Conservation (phyloP, 2,113 vertebrate genomes). For the Hepsetus odoe region DNA sequence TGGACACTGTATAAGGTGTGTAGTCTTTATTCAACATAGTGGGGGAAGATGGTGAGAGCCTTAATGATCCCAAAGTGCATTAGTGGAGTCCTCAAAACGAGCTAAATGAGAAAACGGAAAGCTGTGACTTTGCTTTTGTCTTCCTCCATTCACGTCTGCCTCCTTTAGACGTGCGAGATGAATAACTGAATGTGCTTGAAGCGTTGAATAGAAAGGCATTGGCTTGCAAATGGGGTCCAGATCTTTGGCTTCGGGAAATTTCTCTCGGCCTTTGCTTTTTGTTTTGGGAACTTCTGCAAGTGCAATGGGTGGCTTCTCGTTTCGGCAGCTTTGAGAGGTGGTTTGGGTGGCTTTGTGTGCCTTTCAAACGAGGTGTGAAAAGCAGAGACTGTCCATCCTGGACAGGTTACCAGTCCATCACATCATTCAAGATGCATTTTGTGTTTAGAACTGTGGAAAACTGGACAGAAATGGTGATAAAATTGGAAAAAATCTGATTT, state of each 20-base stretch:
- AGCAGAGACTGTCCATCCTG: too few species aligned
- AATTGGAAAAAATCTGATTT: too few species aligned
- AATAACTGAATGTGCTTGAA: not conserved
- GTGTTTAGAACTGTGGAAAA: too few species aligned
- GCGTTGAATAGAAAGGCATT: slow-evolving; percentile 6
- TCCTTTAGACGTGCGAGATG: not conserved
- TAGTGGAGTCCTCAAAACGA: slow-evolving; percentile 29
- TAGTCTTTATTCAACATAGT: slow-evolving; percentile 1
- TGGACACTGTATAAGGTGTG: not conserved
- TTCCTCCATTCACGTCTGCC: not conserved
- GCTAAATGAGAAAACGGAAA: slow-evolving; percentile 11
- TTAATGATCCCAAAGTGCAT: slow-evolving; percentile 28
- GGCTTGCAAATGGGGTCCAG: slow-evolving; percentile 12
- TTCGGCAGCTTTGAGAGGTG: not conserved
- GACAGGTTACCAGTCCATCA: too few species aligned
- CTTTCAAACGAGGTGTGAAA: too few species aligned
- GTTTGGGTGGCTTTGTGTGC: too few species aligned
- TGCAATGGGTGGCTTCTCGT: not conserved
- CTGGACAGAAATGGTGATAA: too few species aligned
- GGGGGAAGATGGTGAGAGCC: not conserved
- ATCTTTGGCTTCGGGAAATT: slow-evolving; percentile 6
- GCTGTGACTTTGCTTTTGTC: slow-evolving; percentile 5
- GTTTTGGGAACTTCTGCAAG: not conserved
- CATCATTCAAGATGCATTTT: too few species aligned
- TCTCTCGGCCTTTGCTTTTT: not conserved